A percentile compares a stretch with the other conserved stretches of the same genome.
Conservation (phyloP, 2,797 vertebrate species). For the Pipistrellus pygmaeus region DNA sequence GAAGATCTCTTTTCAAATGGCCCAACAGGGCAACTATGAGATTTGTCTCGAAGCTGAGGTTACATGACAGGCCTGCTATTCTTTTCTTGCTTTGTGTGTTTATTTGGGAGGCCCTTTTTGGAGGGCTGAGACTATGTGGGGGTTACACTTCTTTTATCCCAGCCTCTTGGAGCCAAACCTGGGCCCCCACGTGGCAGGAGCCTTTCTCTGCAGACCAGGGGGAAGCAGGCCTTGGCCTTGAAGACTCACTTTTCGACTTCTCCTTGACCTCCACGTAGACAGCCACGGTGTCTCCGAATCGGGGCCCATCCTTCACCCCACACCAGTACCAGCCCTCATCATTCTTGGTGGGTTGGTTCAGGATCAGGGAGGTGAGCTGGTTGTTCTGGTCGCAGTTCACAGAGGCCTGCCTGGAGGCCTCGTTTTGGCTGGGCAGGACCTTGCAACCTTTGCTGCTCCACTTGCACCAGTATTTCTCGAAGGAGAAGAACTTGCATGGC, state of each 20-base stretch:
- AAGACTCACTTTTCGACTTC: constrained; percentile 79
- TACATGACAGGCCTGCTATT: not conserved
- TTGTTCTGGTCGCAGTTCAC: constrained; percentile 52
- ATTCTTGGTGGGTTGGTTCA: not conserved
- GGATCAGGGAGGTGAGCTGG: constrained; percentile 66
- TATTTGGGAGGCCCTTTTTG: not conserved
- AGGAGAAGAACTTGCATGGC: constrained; percentile 82
- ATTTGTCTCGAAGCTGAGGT: not conserved
- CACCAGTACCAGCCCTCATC: constrained; percentile 90
- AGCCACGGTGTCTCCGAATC: constrained; percentile 77
- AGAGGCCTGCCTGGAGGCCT: fast-evolving
- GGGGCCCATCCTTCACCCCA: constrained; percentile 71
- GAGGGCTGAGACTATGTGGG: not conserved
- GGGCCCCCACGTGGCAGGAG: not conserved
- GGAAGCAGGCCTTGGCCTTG: not conserved
- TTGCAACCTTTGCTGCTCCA: constrained; percentile 80
- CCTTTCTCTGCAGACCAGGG: not conserved
- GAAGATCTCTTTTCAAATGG: not conserved
- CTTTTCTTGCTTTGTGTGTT: not conserved
- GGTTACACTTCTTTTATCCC: not conserved
- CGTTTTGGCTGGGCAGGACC: not conserved
- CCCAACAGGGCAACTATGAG: not conserved
- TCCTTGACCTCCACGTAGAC: constrained; percentile 71
- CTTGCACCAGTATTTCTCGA: constrained; percentile 89
- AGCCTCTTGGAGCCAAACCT: not conserved